These are phyloP conservation scores for Paratilapia polleni DNA, from an alignment of 2,113 vertebrate genomes.

Conservation along the genomic window DNA sequence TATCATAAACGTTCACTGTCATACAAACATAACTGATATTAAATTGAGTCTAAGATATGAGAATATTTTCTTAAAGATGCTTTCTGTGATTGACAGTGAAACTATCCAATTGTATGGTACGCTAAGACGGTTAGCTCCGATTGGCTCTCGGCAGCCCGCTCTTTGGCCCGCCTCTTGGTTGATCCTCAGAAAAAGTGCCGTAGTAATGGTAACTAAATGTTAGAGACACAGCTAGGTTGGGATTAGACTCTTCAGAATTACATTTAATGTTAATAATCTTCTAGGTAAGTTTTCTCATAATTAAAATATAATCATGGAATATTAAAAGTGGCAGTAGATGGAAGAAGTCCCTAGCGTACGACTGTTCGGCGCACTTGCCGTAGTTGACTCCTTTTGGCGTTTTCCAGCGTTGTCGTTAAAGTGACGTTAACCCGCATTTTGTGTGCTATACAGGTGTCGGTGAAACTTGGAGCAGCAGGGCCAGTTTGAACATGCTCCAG, in stretches of 20 bases:
- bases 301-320: not conserved
- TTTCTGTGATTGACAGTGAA: conserved; percentile 1
- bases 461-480: not conserved
- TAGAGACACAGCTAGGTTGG: not conserved
- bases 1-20: accelerated
- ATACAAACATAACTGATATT: accelerated
- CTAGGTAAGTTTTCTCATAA: not conserved
- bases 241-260: not conserved
- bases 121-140: not conserved
- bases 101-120: conserved; percentile 20
- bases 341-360: not conserved
- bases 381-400: not conserved
- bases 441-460: not conserved
- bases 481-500: conserved; percentile 40
- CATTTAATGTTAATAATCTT: not conserved
- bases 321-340: not conserved
- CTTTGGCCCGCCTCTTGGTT: not conserved
- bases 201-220: not conserved
- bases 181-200: not conserved
- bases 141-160: not conserved
- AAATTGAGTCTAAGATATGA: not conserved
- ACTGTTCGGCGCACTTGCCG: not conserved
- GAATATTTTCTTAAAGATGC: not conserved
- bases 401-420: not conserved
- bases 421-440: not conserved